Base-by-base conservation (phyloP, 2,888 invertebrate species). In the Microctonus brassicae region DNA sequence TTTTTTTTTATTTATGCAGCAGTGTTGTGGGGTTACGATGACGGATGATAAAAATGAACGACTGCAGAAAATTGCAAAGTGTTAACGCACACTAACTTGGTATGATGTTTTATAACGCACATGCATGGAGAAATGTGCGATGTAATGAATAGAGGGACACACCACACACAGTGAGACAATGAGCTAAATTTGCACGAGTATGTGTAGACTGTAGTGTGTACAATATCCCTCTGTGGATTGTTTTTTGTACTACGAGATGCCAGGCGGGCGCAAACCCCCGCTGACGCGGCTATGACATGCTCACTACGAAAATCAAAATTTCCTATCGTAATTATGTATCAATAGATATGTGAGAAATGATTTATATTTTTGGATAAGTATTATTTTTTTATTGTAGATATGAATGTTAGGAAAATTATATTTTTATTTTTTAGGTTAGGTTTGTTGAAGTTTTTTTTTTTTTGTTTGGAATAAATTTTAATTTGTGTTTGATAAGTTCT, bases 241-340 rank as follows among this genome's bases (percentile, higher is more conserved):
- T 58, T 55, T 68, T 69, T 13, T 6, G 73, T 76, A 83, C 73
- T 76, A 80, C 11, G 60, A 73, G 70, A 64, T 81, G 81, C 83
- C 83, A 82, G 78, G 80, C 79, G 80, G 81, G 81, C 82, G 80
- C 80, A 78, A 77, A 80, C 79, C 79, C 79, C 69, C 78, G 83
- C 80, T 83, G 83, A 83, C 83, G 83, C 83, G 83, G 83, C 83
- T 80, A 52, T 82, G 81, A 82, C 81, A 76, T 72, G 76, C 77
- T 69, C 73, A 82, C 82, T 75, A 66, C 73, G 55, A 61, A 39
- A 71, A 63, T 80, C 80, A 75, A 72, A 57, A 58, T 20, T 34
- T 34, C 33, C 33, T 58, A n/a, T n/a, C n/a, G n/a, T n/a, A n/a
- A n/a, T n/a, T n/a, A n/a, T n/a, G n/a, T n/a, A n/a, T n/a, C n/a